Base-by-base conservation (phyloP, 2,113 vertebrate genomes). In the Ctenodactylus gundi region DNA sequence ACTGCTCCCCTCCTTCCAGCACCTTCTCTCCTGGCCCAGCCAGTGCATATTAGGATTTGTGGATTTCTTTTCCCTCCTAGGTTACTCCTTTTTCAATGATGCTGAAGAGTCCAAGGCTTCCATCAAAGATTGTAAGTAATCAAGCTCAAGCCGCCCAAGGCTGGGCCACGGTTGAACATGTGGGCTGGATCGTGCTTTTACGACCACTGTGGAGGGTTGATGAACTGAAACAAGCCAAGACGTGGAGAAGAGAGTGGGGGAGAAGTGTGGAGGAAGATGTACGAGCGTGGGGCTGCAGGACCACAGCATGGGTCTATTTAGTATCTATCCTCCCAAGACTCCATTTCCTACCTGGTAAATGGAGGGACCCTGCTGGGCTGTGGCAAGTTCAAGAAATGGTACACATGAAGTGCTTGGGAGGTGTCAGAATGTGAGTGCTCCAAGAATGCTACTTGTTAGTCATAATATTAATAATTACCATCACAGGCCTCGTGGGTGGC, bases 121-220 rank as follows among this genome's bases (percentile, higher is more conserved):
- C 93, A 96, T 93, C 86, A 97, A 95, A 86, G 95, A 97, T 58
- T 96, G 96, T 97, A 96, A 98, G 96, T 98, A 96, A 81, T 88
- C 21, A 11, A 60, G 11, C 13, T n/a, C 80, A n/a, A 10, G 9
- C 29, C 1, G 1, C 53, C 78, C 76, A 11, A 51, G 55, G 6
- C 21, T 84, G 4, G 4, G 18, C 25, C 25, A 4, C 20, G 39
- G 39, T 20, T 21, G 49, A 41, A 72, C 21, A 1, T 8, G 0
- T 2, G 27, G 67, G 70, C 25, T 64, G 20, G 17, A 41, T 6
- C 17, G 18, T 7, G 29, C 36, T 72, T 91, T 53, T 13, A 60
- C 41, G 44, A 77, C 55, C 21, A n/a, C 53, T 4, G 25, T 41
- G 27, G 36, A 39, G 58, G 11, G n/a, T 5, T 7, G 55, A 68